A percentile compares a stretch with the other conserved stretches of the same genome.
Conservation (phyloP, 2,888 invertebrate genomes). For the Rhopalosiphum nymphaeae region DNA sequence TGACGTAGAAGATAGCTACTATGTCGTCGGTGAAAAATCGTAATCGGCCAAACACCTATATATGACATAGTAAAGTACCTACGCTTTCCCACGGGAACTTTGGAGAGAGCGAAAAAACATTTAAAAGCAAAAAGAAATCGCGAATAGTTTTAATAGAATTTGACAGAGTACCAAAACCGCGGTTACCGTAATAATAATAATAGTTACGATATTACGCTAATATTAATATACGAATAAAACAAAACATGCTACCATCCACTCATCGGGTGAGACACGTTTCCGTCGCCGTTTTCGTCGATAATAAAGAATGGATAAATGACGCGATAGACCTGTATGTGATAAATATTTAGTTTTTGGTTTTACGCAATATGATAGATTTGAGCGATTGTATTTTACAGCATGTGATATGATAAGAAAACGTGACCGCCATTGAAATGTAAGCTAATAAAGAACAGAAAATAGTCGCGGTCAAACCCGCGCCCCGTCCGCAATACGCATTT, state of each 20-base stretch:
- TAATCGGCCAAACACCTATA: background rate
- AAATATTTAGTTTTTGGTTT: background rate
- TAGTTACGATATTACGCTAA: too few relatives aligned
- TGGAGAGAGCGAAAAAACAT: background rate
- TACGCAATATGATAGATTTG: background rate
- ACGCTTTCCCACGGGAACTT: background rate
- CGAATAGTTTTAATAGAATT: too few relatives aligned
- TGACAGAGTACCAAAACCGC: too few relatives aligned
- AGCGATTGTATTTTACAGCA: background rate
- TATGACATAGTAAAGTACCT: background rate
- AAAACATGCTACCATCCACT: too few relatives aligned
- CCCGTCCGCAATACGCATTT: rapidly evolving
- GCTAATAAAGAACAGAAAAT: background rate
- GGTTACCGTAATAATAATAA: too few relatives aligned
- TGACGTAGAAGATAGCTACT: background rate
- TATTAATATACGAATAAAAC: too few relatives aligned
- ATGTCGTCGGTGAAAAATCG: background rate
- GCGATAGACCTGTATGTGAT: too few relatives aligned
- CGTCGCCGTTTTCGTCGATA: too few relatives aligned
- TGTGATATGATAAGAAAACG: background rate
- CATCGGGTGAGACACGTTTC: too few relatives aligned
- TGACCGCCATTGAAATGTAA: background rate
- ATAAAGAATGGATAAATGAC: too few relatives aligned
- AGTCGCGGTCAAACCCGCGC: background rate
- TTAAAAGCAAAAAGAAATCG: background rate